Evolutionary conservation across 2,888 invertebrate species (phyloP).

Genomic region (Xestia rhomboidea): DNA sequence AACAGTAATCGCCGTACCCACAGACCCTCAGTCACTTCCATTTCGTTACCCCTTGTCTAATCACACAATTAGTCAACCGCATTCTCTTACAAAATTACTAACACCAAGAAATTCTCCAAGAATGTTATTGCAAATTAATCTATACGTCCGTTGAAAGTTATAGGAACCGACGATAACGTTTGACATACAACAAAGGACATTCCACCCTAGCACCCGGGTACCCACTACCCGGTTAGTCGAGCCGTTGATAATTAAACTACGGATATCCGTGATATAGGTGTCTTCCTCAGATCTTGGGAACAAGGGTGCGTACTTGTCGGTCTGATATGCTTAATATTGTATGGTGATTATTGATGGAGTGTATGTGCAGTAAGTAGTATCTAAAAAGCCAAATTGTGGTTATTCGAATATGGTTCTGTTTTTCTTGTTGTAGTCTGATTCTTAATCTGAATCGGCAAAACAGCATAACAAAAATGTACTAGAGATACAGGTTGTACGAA

Average conservation of each 20-base stretch:
- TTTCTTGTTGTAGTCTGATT: not conserved
- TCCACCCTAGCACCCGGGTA: slow-evolving; percentile 45
- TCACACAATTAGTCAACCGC: slow-evolving; percentile 56
- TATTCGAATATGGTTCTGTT: not conserved
- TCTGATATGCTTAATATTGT: slow-evolving; percentile 23
- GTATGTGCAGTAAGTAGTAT: too few species aligned
- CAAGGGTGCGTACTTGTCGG: slow-evolving; percentile 31
- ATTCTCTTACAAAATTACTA: slow-evolving; percentile 53
- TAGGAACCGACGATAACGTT: slow-evolving; percentile 49
- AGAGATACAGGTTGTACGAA: not conserved
- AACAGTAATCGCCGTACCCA: slow-evolving; percentile 30
- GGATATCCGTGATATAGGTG: slow-evolving; percentile 64
- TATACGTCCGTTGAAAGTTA: slow-evolving; percentile 47
- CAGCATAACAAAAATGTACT: not conserved
- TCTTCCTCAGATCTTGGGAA: slow-evolving; percentile 49
- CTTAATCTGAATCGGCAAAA: not conserved
- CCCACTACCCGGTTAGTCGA: slow-evolving; percentile 45
- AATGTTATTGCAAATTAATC: slow-evolving; percentile 70
- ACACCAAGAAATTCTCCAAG: slow-evolving; percentile 62
- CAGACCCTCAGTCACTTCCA: slow-evolving; percentile 50
- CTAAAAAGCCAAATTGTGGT: not conserved
- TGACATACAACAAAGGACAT: slow-evolving; percentile 65
- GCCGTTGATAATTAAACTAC: slow-evolving; percentile 67
- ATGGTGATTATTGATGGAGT: slow-evolving; percentile 18
- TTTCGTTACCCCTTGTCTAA: slow-evolving; percentile 50